Base-by-base conservation (phyloP, 2,888 invertebrate genomes). In the Ophraella communa region DNA sequence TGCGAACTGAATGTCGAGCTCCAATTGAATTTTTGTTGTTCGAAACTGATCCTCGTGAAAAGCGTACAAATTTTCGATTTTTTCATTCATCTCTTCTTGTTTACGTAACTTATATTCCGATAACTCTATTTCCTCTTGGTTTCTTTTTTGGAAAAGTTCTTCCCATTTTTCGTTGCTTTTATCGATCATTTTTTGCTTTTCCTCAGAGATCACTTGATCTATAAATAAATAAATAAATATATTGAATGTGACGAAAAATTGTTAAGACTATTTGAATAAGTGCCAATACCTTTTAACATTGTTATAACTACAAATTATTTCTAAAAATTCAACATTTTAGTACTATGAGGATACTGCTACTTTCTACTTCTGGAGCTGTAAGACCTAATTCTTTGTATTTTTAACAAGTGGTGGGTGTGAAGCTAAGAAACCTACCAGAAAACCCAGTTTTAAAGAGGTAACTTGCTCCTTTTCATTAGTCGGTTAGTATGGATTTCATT, bases 21-120 rank as follows among this genome's bases (percentile, higher is more conserved):
- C 91, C 3, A 92, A 80, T 65, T 87, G 86, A 55, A 91, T 91
- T 80, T 89, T 90, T 0, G 89, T 88, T 54, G 85, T 84, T 42
- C 93, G 85, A 52, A 87, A 90, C 73, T 89, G 86, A 73, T 92
- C 91, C 67, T 91, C 88, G 75, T 92, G 91, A 1, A 90, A 87
- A 70, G 86, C 85, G 78, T 88, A 85, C 57, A 90, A 86, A 27
- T 83, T 81, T 54, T 87, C 86, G 73, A 91, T 85, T 73, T 88
- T 87, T 35, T 83, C 77, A 56, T 89, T 86, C 69, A 85, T 85
- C 7, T 82, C 81, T 21, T 81, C 78, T 17, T 86, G 85, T 77
- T 88, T 87, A 62, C 87, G 83, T 62, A 85, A 84, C 18, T 10
- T 44, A 18, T 27, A 55, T 55, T 55, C 55, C 8, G 14, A 10